These are phyloP conservation scores for Chiropotes sagulatus DNA, from an alignment of 2,797 vertebrate genomes.

Conservation along the genomic window DNA sequence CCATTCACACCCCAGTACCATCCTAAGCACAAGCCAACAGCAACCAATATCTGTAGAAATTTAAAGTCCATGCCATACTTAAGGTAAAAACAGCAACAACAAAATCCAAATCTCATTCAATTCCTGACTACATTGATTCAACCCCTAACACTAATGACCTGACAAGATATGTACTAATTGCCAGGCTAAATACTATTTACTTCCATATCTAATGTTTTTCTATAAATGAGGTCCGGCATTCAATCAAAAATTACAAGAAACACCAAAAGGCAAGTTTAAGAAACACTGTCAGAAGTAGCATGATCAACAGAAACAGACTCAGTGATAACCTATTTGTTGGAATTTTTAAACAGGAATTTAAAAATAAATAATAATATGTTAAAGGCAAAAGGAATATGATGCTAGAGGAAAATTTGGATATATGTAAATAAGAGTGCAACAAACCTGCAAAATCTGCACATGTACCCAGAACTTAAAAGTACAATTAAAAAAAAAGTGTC, in stretches of 20 bases:
- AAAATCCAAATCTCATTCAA: neutral
- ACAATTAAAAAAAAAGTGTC: neutral
- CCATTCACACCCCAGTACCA: neutral
- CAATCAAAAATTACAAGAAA: neutral
- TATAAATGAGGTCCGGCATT: neutral
- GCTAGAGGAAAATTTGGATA: neutral
- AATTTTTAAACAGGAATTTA: neutral
- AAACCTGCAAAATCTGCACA: too few relatives aligned
- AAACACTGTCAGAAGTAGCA: neutral
- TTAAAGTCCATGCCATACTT: neutral
- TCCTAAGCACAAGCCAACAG: neutral
- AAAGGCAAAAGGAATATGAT: neutral
- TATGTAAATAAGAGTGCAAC: neutral
- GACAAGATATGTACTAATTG: neutral
- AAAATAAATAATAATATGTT: neutral
- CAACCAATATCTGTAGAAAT: neutral
- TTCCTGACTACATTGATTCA: neutral
- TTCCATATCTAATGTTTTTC: neutral
- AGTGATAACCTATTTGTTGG: neutral
- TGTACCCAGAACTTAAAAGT: too few relatives aligned
- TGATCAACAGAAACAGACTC: neutral
- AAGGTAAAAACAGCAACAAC: neutral
- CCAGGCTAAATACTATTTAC: neutral
- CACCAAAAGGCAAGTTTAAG: neutral
- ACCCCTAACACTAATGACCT: neutral